Evolutionary conservation across 1,140 invertebrate genomes (phyloP).

Genomic region (Ceratina japonica): DNA sequence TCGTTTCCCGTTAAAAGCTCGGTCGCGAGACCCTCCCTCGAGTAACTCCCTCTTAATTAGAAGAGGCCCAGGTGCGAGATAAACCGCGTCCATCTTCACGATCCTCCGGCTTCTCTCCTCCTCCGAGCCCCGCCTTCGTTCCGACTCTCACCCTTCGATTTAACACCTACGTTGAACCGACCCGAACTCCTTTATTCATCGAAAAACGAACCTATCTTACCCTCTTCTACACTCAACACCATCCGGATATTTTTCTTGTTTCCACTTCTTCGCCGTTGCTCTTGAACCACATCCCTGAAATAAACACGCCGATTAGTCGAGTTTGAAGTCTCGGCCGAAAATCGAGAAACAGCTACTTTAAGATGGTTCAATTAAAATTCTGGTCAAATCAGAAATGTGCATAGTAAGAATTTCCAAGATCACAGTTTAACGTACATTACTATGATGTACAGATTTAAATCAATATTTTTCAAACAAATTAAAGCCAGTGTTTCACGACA

Average conservation of each 20-base stretch:
- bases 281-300: slow-evolving; percentile 44
- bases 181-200: slow-evolving; percentile 57
- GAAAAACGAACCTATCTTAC: slow-evolving; percentile 34
- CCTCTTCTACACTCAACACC: slow-evolving; percentile 19
- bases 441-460: no score
- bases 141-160: slow-evolving; percentile 51
- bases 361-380: background rate
- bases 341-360: no score
- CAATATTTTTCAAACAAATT: no score
- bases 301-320: slow-evolving; percentile 48
- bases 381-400: no score
- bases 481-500: no score
- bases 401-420: no score
- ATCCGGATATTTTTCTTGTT: slow-evolving; percentile 46
- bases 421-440: no score
- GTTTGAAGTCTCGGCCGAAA: background rate
- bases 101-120: slow-evolving; percentile 16
- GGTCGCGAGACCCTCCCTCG: background rate
- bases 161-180: slow-evolving; percentile 40
- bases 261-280: slow-evolving; percentile 27
- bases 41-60: slow-evolving; percentile 53
- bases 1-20: slow-evolving; percentile 10
- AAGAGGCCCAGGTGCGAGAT: slow-evolving; percentile 51
- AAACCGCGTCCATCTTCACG: slow-evolving; percentile 52
- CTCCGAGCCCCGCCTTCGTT: slow-evolving; percentile 28